Percentiles rank a stretch among this genome's conserved stretches.
Evolutionary conservation across 2,113 vertebrate species (phyloP).

Genomic region (Anolis carolinensis): DNA sequence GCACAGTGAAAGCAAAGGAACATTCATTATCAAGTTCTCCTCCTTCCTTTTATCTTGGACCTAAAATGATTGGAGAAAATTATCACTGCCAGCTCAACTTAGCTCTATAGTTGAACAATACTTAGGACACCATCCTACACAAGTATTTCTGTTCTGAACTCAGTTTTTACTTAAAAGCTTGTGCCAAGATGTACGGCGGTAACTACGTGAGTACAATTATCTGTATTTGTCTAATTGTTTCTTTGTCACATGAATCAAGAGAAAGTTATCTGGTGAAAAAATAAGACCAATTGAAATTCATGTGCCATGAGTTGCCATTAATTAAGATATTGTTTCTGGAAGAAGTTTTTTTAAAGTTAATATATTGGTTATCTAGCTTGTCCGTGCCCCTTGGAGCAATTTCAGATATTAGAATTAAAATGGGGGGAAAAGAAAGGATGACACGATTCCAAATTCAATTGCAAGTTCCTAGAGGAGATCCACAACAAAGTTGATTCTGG

Average conservation of each 20-base stretch:
- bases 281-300: background rate
- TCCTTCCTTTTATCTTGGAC: slow-evolving; percentile 40
- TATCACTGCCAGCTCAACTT: slow-evolving; percentile 12
- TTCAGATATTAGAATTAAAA: background rate
- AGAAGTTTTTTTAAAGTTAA: background rate
- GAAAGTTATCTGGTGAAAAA: background rate
- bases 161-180: slow-evolving; percentile 26
- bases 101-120: background rate
- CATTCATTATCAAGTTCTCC: slow-evolving; percentile 6
- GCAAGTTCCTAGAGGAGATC: background rate
- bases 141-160: background rate
- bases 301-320: background rate
- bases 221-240: slow-evolving; percentile 40
- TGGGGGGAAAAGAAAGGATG: background rate
- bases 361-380: background rate
- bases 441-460: too few relatives aligned
- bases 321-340: background rate
- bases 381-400: background rate
- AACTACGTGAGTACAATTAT: slow-evolving; percentile 74
- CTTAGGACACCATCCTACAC: background rate
- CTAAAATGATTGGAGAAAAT: slow-evolving; percentile 10
- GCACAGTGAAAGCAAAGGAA: slow-evolving; percentile 43
- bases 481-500: background rate
- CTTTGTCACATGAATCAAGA: background rate
- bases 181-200: slow-evolving; percentile 72